These are phyloP conservation scores for Pelobates cultripes DNA, from an alignment of 2,797 vertebrate species.

Conservation along the genomic window DNA sequence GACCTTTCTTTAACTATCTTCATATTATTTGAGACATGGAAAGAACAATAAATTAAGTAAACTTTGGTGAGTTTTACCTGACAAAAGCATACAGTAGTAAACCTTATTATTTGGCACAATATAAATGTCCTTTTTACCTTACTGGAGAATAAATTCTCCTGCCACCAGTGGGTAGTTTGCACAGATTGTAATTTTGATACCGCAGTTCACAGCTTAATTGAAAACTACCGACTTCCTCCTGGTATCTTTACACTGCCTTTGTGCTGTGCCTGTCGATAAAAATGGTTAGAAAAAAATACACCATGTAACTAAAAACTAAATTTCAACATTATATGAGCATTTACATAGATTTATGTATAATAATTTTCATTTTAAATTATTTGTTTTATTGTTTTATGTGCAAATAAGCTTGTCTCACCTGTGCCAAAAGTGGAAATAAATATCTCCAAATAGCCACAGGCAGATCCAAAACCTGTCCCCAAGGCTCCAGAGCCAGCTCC, in stretches of 20 bases:
- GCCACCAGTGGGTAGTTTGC: not conserved
- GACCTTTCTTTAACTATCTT: not conserved
- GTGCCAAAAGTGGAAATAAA: not conserved
- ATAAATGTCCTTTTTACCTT: slow-evolving; percentile 28
- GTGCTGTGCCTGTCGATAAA: slow-evolving; percentile 43
- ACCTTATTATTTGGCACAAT: slow-evolving; percentile 20
- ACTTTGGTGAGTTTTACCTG: not conserved
- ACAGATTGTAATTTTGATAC: slow-evolving; percentile 25
- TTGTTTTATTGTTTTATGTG: not conserved
- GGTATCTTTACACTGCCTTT: slow-evolving; percentile 39
- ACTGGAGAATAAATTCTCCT: slow-evolving; percentile 24
- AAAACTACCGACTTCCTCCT: slow-evolving; percentile 38
- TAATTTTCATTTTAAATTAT: too few species aligned
- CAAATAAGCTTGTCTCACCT: not conserved
- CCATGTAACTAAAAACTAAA: not conserved
- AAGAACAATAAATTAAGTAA: slow-evolving; percentile 8
- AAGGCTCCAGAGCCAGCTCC: slow-evolving; percentile 35
- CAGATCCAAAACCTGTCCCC: slow-evolving; percentile 20
- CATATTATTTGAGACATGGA: slow-evolving; percentile 23
- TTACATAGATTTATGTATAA: too few species aligned
- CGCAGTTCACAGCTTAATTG: slow-evolving; percentile 24
- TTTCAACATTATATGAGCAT: too few species aligned
- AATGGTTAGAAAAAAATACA: slow-evolving; percentile 30
- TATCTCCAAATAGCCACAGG: too few species aligned
- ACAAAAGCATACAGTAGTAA: slow-evolving; percentile 16